Evolutionary conservation across 1,140 invertebrate species (phyloP).

Genomic region (Micrasema longulum): DNA sequence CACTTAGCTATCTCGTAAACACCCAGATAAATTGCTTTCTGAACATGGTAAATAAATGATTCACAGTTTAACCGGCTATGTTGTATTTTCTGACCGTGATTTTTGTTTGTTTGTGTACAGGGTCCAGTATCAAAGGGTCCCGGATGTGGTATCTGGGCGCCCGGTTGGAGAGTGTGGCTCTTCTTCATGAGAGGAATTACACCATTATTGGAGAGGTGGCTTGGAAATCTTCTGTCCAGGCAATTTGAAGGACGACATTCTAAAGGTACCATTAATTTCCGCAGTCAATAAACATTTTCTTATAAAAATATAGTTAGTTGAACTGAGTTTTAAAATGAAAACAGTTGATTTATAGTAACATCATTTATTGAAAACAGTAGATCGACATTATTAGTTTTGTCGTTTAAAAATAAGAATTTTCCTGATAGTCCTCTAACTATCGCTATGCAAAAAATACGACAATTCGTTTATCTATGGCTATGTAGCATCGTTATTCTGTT

Average conservation of each 20-base stretch:
- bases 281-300: too few species aligned
- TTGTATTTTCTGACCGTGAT: too few species aligned
- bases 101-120: conserved; percentile 61
- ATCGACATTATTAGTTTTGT: too few species aligned
- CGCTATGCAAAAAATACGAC: too few species aligned
- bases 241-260: conserved; percentile 99
- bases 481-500: too few species aligned
- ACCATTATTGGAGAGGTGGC: conserved; percentile 96
- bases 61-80: background rate
- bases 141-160: conserved; percentile 99
- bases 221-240: conserved; percentile 96
- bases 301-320: too few species aligned
- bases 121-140: conserved; percentile 98
- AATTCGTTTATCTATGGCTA: too few species aligned
- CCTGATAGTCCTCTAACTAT: too few species aligned
- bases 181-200: conserved; percentile 99
- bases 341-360: too few species aligned
- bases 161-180: conserved; percentile 99
- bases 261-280: conserved; percentile 81
- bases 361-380: too few species aligned
- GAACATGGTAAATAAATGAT: conserved; percentile 26
- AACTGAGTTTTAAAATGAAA: too few species aligned
- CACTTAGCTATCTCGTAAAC: conserved; percentile 6
- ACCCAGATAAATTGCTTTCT: conserved; percentile 46
- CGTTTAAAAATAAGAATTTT: too few species aligned